Percentiles rank a stretch among this genome's conserved stretches.
phyloP scores from a whole-genome alignment of 2,888 invertebrate genomes.

The Amphipyra berbera region DNA sequence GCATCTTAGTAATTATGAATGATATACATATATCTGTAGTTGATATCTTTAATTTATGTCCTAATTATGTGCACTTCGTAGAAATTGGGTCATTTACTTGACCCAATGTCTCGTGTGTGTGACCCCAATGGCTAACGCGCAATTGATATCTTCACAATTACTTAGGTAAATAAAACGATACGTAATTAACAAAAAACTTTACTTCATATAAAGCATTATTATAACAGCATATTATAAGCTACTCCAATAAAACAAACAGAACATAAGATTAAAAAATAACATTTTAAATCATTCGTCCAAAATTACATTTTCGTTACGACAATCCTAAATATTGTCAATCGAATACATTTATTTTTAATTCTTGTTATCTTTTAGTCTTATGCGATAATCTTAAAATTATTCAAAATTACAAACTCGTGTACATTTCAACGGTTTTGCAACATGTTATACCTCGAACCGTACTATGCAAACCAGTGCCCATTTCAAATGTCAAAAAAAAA shows the following conservation, averaged over 20 bases:
- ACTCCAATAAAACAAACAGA: conserved; percentile 63
- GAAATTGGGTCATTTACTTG: conserved; percentile 55
- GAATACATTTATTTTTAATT: conserved; percentile 33
- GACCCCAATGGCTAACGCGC: conserved; percentile 31
- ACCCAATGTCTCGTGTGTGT: conserved; percentile 28
- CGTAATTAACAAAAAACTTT: conserved; percentile 78
- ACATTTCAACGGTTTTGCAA: conserved; percentile 29
- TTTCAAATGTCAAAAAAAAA: conserved; percentile 20
- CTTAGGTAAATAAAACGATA: conserved; percentile 61
- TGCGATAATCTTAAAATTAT: conserved; percentile 45
- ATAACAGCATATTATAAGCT: conserved; percentile 73
- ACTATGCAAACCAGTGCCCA: conserved; percentile 22
- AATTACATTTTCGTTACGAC: conserved; percentile 39
- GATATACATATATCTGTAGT: conserved; percentile 27
- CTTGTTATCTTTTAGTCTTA: conserved; percentile 52
- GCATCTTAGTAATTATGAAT: conserved; percentile 21
- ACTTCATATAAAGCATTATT: conserved; percentile 77
- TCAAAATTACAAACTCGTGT: conserved; percentile 44
- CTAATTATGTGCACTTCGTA: conserved; percentile 37
- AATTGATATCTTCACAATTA: conserved; percentile 19
- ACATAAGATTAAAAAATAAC: conserved; percentile 62
- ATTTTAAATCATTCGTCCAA: conserved; percentile 51
- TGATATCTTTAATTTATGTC: conserved; percentile 38
- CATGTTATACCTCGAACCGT: conserved; percentile 20
- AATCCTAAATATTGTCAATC: conserved; percentile 35